These are phyloP conservation scores for Psophia crepitans DNA, from an alignment of 2,113 vertebrate genomes.

Conservation along the genomic window DNA sequence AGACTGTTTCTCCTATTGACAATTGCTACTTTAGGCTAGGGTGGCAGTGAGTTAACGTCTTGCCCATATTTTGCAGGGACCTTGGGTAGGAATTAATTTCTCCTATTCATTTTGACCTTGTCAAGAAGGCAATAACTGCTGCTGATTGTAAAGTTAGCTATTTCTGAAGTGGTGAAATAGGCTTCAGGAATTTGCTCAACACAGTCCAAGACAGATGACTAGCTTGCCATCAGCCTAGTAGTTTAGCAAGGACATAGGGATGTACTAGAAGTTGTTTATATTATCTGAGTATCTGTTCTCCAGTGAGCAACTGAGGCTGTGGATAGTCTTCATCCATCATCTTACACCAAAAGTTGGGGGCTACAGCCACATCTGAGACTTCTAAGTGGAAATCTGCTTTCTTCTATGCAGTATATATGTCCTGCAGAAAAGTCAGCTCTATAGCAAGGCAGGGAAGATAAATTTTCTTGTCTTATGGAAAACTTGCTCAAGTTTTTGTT, in stretches of 20 bases:
- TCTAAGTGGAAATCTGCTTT: not conserved
- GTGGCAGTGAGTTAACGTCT: not conserved
- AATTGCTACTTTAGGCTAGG: not conserved
- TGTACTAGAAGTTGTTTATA: not conserved
- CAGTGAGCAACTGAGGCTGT: not conserved
- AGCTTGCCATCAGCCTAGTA: not conserved
- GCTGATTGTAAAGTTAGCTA: not conserved
- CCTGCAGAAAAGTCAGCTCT: not conserved
- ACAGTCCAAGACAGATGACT: not conserved
- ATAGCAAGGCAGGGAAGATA: not conserved
- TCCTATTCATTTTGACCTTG: constrained; percentile 3
- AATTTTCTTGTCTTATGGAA: not conserved
- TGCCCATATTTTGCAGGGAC: not conserved
- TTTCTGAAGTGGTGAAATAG: not conserved
- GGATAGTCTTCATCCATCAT: not conserved
- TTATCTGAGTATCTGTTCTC: not conserved
- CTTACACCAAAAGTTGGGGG: not conserved
- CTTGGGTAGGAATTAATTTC: constrained; percentile 21
- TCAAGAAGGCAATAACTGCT: not conserved
- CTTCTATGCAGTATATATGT: not conserved
- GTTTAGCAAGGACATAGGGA: not conserved
- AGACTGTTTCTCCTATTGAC: constrained; percentile 28
- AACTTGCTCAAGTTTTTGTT: not conserved
- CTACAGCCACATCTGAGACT: not conserved
- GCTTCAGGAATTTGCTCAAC: not conserved